Base-by-base conservation (phyloP, 2,888 invertebrate species). In the Drosophila mettleri region DNA sequence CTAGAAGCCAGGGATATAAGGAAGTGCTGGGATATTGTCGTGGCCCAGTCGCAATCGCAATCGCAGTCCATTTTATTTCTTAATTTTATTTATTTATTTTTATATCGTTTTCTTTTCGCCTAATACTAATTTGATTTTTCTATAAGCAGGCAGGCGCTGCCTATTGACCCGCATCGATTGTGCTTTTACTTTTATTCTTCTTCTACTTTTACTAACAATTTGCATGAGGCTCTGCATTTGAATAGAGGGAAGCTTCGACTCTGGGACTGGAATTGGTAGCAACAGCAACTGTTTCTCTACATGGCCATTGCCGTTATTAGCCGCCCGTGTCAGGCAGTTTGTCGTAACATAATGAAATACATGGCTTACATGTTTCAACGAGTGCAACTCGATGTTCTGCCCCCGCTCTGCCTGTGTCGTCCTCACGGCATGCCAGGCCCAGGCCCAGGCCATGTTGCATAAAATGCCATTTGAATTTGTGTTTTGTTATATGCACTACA, bases 291-390 rank as follows among this genome's bases (percentile, higher is more conserved):
- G 22, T 59, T 53, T 53, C 31, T 55, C 39, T 69, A 49, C 49
- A 64, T 22, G 34, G 34, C n/a, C 58, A 63, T 58, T 36, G 61
- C 73, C 72, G 74, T 88, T 83, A 83, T 83, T 83, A 83, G 83
- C 88, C 74, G 78, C 63, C 80, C 88, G 80, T 83, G 83, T 83
- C 83, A 82, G 83, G 59, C 83, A 79, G 88, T 86, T 88, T 88
- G 83, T 83, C 86, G 83, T 79, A 86, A 88, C 83, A 83, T 83
- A 83, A 88, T 83, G 83, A 88, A 83, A 83, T 83, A 83, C 83
- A 83, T 82, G 83, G 86, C 80, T 77, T 64, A 77, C 85, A 87
- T 76, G 81, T 78, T 78, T 63, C 84, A 63, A 77, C 64, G 69
- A 70, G 51, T 61, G 58, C 46, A 63, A 33, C 62, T 20, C 18